These are phyloP conservation scores for Adoxophyes honmai DNA, from an alignment of 1,140 invertebrate genomes.

Conservation along the genomic window DNA sequence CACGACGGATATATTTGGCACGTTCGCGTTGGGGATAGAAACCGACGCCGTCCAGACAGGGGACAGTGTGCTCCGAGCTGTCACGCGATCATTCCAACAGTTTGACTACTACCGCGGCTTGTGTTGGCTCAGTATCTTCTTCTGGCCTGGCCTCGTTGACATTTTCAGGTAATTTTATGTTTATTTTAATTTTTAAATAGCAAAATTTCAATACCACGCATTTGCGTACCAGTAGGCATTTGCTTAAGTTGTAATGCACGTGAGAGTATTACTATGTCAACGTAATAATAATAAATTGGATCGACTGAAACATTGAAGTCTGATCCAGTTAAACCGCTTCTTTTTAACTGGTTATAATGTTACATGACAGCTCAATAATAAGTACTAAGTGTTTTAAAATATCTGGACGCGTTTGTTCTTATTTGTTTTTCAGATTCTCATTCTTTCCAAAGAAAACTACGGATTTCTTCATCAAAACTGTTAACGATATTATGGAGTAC, in stretches of 20 bases:
- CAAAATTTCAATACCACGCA: too few species aligned
- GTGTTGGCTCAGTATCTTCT: conserved; percentile 38
- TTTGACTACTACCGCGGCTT: conserved; percentile 30
- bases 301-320: too few species aligned
- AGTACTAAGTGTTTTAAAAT: too few species aligned
- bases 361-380: too few species aligned
- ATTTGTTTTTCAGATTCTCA: conserved; percentile 31
- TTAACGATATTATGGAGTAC: conserved; percentile 26
- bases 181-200: too few species aligned
- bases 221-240: too few species aligned
- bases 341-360: too few species aligned
- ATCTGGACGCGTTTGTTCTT: too few species aligned
- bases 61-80: conserved; percentile 25
- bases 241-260: too few species aligned
- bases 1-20: conserved; percentile 77
- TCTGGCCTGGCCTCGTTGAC: conserved; percentile 38
- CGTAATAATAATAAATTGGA: too few species aligned
- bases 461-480: conserved; percentile 31
- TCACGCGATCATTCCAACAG: conserved; percentile 33
- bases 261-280: too few species aligned
- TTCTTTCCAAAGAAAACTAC: conserved; percentile 35
- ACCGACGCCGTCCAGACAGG: conserved; percentile 33
- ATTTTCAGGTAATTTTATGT: conserved; percentile 36
- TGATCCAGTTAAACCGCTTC: too few species aligned
- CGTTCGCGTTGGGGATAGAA: conserved; percentile 78